Base-by-base conservation (phyloP, 1,140 invertebrate species). In the Drosophila littoralis region DNA sequence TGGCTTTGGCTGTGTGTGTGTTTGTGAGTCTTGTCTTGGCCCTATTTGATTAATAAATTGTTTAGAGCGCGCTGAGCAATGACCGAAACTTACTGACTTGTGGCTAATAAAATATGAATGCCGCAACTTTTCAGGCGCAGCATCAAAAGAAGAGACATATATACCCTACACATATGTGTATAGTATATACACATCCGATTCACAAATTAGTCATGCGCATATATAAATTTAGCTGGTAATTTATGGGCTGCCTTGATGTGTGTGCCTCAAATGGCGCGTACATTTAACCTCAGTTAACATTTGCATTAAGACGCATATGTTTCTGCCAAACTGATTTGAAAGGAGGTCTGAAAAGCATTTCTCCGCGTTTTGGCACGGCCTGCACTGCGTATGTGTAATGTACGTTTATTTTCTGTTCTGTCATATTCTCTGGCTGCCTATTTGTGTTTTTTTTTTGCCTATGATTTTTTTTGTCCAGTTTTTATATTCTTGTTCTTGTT, bases 91-190 rank as follows among this genome's bases (percentile, higher is more conserved):
- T 85, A 85, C 81, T 81, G 81, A 84, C 79, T 86, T 88, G 79
- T 80, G 80, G 68, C 79, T 83, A 79, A 88, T 88, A 88, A 88
- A 88, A 88, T 88, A 88, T 88, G 83, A 88, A 83, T 82, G 79
- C 84, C 64, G 64, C 68, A 86, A 83, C 54, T 82, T 86, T 82
- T 77, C 43, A 77, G 73, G 45, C 60, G 52, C 79, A 75, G 55
- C 81, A 85, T 85, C 81, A 84, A 85, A 86, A 72, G 66, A 28
- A 50, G 13, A 59, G n/a, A 57, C 33, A 38, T 2, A 54, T 7
- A 43, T 6, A 13, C n/a, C 13, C 15, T 15, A 42, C 4, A 38
- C 8, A 46, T 15, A 60, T 10, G 35, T 13, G n/a, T 13, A 48
- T 32, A 36, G 9, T 28, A 28, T 28, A 3, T 32, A 36, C n/a